phyloP scores from a whole-genome alignment of 2,888 invertebrate species.

The Rotaria magnacalcarata region DNA sequence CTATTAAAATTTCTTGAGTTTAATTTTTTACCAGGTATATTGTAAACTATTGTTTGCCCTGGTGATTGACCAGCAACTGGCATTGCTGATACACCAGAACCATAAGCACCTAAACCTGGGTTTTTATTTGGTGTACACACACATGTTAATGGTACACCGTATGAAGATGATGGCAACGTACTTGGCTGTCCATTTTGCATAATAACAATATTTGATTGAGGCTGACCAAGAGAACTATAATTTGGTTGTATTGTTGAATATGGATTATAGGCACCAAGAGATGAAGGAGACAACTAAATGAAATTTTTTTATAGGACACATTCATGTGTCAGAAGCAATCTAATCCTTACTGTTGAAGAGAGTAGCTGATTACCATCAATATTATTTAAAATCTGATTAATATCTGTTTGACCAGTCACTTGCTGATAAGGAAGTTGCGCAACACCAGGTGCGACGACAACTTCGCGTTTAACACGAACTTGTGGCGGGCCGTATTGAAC shows the following conservation, averaged over 20 bases:
- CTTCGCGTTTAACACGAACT: slow-evolving; percentile 1
- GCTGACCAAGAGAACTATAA: not conserved
- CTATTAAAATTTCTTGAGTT: too few species aligned
- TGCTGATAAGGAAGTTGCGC: not conserved
- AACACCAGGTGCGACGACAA: not conserved
- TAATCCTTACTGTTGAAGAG: not conserved
- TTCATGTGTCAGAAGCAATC: not conserved
- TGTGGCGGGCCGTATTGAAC: slow-evolving; percentile 18
- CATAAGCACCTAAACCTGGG: not conserved
- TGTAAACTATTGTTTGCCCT: not conserved
- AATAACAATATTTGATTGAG: not conserved
- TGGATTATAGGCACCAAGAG: slow-evolving; percentile 3
- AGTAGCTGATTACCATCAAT: not conserved
- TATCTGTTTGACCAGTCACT: not conserved
- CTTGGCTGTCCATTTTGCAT: not conserved
- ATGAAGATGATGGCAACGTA: not conserved
- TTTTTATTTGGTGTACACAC: not conserved
- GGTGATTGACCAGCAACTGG: not conserved
- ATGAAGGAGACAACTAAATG: not conserved
- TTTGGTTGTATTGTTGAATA: not conserved
- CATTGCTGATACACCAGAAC: not conserved
- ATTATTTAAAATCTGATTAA: not conserved
- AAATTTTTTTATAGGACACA: not conserved
- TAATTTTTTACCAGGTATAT: not conserved
- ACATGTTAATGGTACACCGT: not conserved